phyloP scores from a whole-genome alignment of 2,113 vertebrate species.

The Alaudala cheleensis region DNA sequence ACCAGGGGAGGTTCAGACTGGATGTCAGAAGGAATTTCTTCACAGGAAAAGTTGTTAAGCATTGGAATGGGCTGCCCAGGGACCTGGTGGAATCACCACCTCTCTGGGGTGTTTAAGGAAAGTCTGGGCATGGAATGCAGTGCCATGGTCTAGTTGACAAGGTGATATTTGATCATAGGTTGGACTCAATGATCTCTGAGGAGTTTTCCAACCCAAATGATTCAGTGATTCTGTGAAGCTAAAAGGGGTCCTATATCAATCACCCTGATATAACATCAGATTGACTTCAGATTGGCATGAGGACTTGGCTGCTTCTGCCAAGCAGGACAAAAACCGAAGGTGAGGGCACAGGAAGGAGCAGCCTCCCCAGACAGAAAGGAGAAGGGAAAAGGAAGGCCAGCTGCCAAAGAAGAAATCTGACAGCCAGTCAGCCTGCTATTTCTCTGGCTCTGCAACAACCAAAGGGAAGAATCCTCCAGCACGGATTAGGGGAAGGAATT shows the following conservation, averaged over 20 bases:
- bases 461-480: not conserved
- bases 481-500: not conserved
- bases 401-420: not conserved
- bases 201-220: not conserved
- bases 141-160: not conserved
- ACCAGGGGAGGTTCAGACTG: not conserved
- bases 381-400: not conserved
- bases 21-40: not conserved
- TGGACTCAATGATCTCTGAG: not conserved
- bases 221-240: not conserved
- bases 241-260: not conserved
- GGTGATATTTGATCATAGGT: not conserved
- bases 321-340: not conserved
- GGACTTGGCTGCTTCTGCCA: not conserved
- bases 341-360: not conserved
- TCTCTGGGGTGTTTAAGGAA: not conserved
- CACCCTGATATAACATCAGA: not conserved
- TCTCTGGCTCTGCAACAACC: not conserved
- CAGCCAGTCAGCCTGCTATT: not conserved
- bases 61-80: not conserved
- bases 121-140: not conserved
- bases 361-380: not conserved
- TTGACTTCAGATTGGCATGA: not conserved
- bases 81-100: not conserved
- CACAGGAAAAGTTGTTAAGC: not conserved